Conservation (phyloP, 2,113 vertebrate genomes). For the Carlito syrichta region DNA sequence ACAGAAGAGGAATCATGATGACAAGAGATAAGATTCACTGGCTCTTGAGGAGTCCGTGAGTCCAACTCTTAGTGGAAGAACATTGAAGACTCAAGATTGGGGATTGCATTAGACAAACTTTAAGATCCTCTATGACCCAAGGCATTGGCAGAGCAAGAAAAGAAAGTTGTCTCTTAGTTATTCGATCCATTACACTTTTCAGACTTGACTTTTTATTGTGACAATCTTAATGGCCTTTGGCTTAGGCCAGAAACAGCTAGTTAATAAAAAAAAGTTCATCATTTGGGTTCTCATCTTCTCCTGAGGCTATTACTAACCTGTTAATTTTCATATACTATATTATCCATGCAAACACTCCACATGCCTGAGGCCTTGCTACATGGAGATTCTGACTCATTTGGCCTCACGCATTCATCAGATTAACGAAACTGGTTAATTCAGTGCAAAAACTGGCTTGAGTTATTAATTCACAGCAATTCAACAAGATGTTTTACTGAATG, state of each 20-base stretch:
- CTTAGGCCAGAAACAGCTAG: neutral
- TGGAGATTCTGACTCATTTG: neutral
- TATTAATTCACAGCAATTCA: neutral
- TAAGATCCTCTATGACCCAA: neutral
- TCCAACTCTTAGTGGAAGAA: too few relatives aligned
- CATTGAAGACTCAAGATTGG: neutral
- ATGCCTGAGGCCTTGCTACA: neutral
- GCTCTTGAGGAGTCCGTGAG: neutral
- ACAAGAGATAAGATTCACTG: neutral
- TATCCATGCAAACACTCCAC: neutral
- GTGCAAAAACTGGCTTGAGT: neutral
- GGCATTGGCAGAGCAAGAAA: neutral
- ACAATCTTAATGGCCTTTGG: neutral
- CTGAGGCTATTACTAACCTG: neutral
- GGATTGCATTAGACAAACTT: neutral
- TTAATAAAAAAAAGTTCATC: neutral
- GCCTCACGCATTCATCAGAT: neutral
- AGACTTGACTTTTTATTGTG: neutral
- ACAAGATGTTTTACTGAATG: neutral
- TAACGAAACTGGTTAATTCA: neutral
- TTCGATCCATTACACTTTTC: neutral
- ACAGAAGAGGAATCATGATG: neutral
- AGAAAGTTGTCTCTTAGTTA: neutral
- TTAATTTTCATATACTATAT: neutral
- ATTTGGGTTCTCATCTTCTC: neutral